Evolutionary conservation across 2,113 vertebrate species (phyloP), one percentile per base, ranked within the genome.

Genomic region (Oenanthe melanoleuca): DNA sequence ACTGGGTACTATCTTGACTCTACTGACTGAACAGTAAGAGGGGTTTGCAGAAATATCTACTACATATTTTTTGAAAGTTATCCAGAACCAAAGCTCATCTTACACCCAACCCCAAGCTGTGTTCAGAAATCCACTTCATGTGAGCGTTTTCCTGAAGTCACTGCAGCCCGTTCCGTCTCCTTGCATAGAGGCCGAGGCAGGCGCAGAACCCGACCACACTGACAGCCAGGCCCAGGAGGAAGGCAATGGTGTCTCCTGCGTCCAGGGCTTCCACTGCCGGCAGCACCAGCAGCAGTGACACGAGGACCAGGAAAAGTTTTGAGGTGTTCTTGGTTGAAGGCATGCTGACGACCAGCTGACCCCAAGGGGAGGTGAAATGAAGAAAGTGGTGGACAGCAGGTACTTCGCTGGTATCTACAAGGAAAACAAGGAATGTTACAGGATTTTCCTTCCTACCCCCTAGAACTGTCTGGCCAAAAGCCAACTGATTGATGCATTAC

Each of bases 181-280:
- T 98, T 14, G 99, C 98, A 42, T 99, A 99, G 89, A 99, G 98
- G 73, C 99, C 99, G 45, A 99, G 96, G 73, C 98, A 99, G 78
- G 98, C 99, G 78, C 99, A 99, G 59, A 99, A 97, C 20, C 99
- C 99, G 6, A 99, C 71, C 24, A 98, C 71, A 22, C 98, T 97
- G 77, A 99, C 64, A 52, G 98, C 59, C 10, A 98, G 95, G 52
- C 98, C 98, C 37, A 99, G 74, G 16, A 99, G 96, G 65, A 99
- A 97, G 24, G 99, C 99, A 6, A 99, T 71, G 2, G 98, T 98
- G 87, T 99, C 99, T 38, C 99, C 99, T 3, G 98, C 94, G 5
- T 99, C 99, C 89, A 99, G 97, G 42, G 99, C 99, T 97, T 99
- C 98, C 33, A 86, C 99, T 11, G 72, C 96, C 25, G 98, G 98